Evolutionary conservation across 2,113 vertebrate species (phyloP).

Genomic region (Oriolus oriolus): DNA sequence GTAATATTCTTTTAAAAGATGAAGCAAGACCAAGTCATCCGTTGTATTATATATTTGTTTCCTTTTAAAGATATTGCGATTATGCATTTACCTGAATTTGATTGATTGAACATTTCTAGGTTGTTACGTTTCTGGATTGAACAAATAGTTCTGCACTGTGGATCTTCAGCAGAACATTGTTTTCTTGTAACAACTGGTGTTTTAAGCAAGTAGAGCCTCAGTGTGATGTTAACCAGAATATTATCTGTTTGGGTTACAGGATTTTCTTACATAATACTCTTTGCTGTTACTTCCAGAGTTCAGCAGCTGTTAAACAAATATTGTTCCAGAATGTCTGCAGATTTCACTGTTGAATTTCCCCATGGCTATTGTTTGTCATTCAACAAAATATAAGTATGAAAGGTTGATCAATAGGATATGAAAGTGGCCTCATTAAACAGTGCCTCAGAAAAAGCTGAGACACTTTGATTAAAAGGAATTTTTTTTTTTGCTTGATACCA

Average conservation of each 20-base stretch:
- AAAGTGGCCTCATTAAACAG: background rate
- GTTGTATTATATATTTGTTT: background rate
- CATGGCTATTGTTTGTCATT: slow-evolving; percentile 29
- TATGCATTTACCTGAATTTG: background rate
- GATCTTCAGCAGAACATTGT: background rate
- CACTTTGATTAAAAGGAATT: background rate
- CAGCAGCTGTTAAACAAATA: slow-evolving; percentile 62
- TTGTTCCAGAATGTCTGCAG: slow-evolving; percentile 21
- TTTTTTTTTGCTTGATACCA: background rate
- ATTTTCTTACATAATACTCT: slow-evolving; percentile 60
- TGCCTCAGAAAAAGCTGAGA: background rate
- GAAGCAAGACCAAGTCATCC: background rate
- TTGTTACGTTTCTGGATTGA: background rate
- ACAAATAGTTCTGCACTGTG: background rate
- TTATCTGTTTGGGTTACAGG: slow-evolving; percentile 67
- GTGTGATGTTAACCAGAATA: slow-evolving; percentile 57
- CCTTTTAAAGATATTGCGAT: background rate
- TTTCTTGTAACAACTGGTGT: slow-evolving; percentile 13
- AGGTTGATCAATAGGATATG: background rate
- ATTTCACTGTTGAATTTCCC: slow-evolving; percentile 44
- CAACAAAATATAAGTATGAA: background rate
- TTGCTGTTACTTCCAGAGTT: slow-evolving; percentile 57
- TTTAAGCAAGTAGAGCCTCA: slow-evolving; percentile 4
- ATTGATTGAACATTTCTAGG: background rate
- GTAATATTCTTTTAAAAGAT: background rate